Evolutionary conservation across 2,888 invertebrate genomes (phyloP), one percentile per base, ranked within the genome.

Genomic region (Eucera pruinosa): DNA sequence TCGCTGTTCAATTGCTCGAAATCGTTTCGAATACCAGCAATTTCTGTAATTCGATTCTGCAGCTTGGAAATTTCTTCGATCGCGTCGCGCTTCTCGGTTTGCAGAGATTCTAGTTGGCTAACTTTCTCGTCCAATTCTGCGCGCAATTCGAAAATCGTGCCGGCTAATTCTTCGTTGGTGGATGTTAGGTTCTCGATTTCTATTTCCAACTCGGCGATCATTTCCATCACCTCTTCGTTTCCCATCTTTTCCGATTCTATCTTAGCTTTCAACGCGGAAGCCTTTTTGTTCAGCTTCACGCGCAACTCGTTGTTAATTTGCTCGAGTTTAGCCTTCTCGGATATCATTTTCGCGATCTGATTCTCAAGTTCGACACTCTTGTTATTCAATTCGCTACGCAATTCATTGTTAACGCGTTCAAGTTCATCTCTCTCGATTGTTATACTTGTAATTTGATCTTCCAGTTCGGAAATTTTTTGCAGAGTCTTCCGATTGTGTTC

Each of bases 91-190:
- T 39, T 64, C 39, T 67, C n/a, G 11, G 13, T 11, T 18, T 33
- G 20, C 13, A 55, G 39, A 20, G 27, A 13, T 20, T 67, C 43
- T 7, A 60, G 23, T 48, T 41, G 41, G 0, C 18, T 45, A 4
- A 13, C 23, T 4, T 36, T 58, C 11, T 36, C 18, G 20, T 36
- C 43, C 33, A 73, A 43, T 15, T 85, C 72, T 2, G 61, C 33
- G 2, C 33, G 48, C 9, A 78, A 20, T 27, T 57, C 18, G 13
- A 30, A 39, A 27, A 55, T 58, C 23, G 45, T 23, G 25, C 30
- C 18, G 68, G 79, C 78, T 0, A 71, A 74, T 13, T 79, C 68
- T 11, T 52, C 15, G 23, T 76, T 80, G 23, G 82, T 45, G 7
- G 64, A 61, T 58, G 33, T 70, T 41, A 74, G 50, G 52, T 61